Conservation (phyloP, 2,113 vertebrate genomes). For the Apus apus region DNA sequence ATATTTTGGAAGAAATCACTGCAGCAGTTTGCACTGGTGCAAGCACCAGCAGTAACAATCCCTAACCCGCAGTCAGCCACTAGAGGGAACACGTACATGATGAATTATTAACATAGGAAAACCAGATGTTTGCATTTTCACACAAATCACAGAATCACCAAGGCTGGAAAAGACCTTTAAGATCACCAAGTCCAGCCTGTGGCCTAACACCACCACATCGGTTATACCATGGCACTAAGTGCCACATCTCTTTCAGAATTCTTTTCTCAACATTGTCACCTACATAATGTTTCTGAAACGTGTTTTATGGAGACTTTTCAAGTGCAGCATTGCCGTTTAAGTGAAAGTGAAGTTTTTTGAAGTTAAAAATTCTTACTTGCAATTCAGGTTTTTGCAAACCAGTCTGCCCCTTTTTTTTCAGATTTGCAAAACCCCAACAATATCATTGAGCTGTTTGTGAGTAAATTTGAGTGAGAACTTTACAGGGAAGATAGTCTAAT, state of each 20-base stretch:
- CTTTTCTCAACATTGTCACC: neutral
- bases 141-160: too few species aligned
- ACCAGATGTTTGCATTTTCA: accelerated
- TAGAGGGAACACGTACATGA: neutral
- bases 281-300: neutral
- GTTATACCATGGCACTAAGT: too few species aligned
- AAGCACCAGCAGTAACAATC: neutral
- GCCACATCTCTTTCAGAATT: neutral
- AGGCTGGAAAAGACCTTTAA: too few species aligned
- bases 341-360: neutral
- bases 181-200: too few species aligned
- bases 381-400: neutral
- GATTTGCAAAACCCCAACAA: neutral
- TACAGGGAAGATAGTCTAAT: neutral
- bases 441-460: neutral
- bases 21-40: accelerated
- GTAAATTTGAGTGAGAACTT: neutral
- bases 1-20: accelerated
- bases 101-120: accelerated
- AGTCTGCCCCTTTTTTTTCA: neutral
- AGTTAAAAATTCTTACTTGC: neutral
- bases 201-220: too few species aligned
- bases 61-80: neutral
- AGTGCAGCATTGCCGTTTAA: neutral
- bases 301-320: neutral